Conservation (phyloP, 92 coral and sea anemone species). For the Blastomussa wellsi region DNA sequence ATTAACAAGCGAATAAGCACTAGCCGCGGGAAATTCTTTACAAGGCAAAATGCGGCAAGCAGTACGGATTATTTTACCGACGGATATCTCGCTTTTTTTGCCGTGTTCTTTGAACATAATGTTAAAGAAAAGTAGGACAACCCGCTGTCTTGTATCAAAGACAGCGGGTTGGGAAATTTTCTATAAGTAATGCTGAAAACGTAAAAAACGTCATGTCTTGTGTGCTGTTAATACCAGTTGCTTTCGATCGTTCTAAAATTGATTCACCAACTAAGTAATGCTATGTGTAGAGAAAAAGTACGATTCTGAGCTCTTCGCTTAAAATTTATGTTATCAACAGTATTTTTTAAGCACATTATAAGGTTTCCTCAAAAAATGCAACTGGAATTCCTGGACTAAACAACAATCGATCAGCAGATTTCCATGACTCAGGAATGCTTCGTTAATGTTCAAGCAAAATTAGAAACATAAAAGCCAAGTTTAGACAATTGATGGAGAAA, state of each 20-base stretch:
- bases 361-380: not conserved
- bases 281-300: not conserved
- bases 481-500: constrained; percentile 22
- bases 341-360: not conserved
- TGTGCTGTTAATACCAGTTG: not conserved
- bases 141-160: not conserved
- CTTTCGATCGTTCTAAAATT: not conserved
- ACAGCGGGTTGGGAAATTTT: not conserved
- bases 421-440: not conserved
- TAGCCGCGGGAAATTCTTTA: constrained; percentile 6
- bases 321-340: not conserved
- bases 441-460: not conserved
- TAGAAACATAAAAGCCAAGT: not conserved
- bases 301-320: not conserved
- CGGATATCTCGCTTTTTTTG: constrained; percentile 1
- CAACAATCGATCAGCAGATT: not conserved
- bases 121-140: not conserved
- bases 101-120: not conserved
- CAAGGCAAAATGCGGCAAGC: not conserved
- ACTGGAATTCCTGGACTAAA: not conserved
- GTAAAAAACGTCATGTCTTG: not conserved
- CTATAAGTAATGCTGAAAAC: not conserved
- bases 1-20: not conserved
- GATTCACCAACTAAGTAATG: not conserved
- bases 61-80: not conserved